These are phyloP conservation scores for Florisuga fusca DNA, from an alignment of 2,797 vertebrate genomes.

Conservation along the genomic window DNA sequence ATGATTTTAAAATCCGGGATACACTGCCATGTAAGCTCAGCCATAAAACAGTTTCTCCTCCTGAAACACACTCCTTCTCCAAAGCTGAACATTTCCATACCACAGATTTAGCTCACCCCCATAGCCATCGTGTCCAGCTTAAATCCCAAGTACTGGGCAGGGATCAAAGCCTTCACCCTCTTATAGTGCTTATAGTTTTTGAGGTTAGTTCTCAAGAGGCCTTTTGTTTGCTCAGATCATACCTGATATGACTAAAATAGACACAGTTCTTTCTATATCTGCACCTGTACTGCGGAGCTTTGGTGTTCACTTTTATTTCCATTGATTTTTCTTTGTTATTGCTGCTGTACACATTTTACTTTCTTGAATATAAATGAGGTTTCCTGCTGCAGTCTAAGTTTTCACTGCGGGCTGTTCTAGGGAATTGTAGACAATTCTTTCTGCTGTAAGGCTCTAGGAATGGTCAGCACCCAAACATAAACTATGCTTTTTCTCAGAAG, in stretches of 20 bases:
- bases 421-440: neutral
- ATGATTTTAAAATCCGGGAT: conserved; percentile 27
- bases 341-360: neutral
- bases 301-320: neutral
- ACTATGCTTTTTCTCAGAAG: neutral
- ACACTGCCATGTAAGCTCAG: neutral
- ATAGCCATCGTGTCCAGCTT: neutral
- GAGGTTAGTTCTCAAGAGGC: neutral
- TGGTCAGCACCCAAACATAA: neutral
- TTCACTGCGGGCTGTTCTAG: neutral
- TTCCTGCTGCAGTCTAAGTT: neutral
- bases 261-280: neutral
- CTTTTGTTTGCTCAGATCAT: neutral
- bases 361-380: neutral
- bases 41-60: neutral
- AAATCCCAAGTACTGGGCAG: neutral
- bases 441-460: neutral
- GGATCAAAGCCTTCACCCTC: neutral
- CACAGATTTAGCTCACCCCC: neutral
- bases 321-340: conserved; percentile 31
- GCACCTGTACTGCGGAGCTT: neutral
- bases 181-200: neutral
- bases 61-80: neutral
- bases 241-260: neutral
- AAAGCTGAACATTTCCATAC: neutral